phyloP scores from a whole-genome alignment of 1,140 invertebrate species.

The Papilio polyxenes region DNA sequence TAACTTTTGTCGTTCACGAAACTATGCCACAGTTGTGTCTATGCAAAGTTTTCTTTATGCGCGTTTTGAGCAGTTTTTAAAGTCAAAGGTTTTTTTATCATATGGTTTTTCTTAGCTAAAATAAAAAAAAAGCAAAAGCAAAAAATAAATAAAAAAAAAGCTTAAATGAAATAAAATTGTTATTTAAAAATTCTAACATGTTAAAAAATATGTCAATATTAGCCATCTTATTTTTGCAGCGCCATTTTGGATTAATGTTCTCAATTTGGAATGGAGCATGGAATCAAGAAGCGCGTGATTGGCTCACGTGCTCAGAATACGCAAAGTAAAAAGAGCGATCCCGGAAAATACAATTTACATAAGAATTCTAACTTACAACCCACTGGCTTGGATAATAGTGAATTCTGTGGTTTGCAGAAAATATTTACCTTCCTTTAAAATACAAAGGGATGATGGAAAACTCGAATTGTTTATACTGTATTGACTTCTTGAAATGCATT shows the following conservation, averaged over 20 bases:
- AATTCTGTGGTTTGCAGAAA: conserved; percentile 18
- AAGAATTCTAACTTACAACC: conserved; percentile 15
- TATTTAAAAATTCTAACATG: background rate
- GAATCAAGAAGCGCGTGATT: conserved; percentile 12
- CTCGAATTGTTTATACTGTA: background rate
- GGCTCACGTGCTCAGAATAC: conserved; percentile 2
- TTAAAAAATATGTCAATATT: background rate
- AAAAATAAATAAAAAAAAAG: no score
- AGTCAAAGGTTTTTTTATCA: background rate
- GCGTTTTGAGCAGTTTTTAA: no score
- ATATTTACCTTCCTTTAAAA: background rate
- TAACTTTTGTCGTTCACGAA: no score
- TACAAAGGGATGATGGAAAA: background rate
- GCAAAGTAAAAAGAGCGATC: background rate
- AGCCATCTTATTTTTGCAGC: background rate
- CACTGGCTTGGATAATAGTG: conserved; percentile 27
- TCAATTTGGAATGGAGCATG: background rate
- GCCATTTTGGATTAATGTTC: conserved; percentile 30
- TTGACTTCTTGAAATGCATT: background rate
- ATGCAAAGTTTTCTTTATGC: no score
- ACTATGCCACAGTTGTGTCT: no score
- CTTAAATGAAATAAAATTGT: background rate
- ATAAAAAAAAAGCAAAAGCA: no score
- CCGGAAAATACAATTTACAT: conserved; percentile 32
- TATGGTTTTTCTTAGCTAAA: background rate